Base-by-base conservation (phyloP, 2,888 invertebrate species). In the Cecidostiba fungosa region DNA sequence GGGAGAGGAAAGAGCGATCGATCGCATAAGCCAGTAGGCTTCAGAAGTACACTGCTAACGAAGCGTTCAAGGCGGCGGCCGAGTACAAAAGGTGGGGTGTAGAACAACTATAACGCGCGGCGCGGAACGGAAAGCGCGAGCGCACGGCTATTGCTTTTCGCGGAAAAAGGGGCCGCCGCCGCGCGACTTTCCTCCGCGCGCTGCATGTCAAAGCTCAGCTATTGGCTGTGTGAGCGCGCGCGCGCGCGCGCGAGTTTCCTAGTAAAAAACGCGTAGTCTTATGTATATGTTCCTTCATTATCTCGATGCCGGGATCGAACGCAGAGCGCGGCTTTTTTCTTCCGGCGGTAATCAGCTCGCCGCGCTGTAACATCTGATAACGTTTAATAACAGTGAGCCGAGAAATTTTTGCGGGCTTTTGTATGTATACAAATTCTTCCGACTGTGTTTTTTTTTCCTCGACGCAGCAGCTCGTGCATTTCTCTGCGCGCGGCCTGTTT, bases 401-500 rank as follows among this genome's bases (percentile, higher is more conserved):
- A 50, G 81, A 81, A 77, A 66, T n/a, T 59, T 82, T 73, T 39
- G 32, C 78, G 10, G 69, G 77, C 82, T 59, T 82, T 83, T 83
- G 83, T 79, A 86, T 83, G 83, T 79, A 86, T 83, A 80, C 83
- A 83, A 83, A 83, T 86, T 80, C 77, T 78, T 73, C 82, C 26
- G 69, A 76, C 29, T 54, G 77, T 84, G 54, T 81, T 69, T 32
- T n/a, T 29, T n/a, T n/a, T n/a, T n/a, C n/a, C n/a, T n/a, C n/a
- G n/a, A n/a, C n/a, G n/a, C n/a, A n/a, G n/a, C n/a, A n/a, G 73
- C 47, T 59, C 78, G 78, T 74, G 36, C 72, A 26, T 29, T 19
- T 54, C 29, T 72, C 6, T 23, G 23, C 8, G 16, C 66, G 4
- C 50, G 1, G 8, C 32, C 62, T n/a, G 29, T 23, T n/a, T 26